These are phyloP conservation scores for Channallabes apus DNA, from an alignment of 2,797 vertebrate genomes.

Conservation along the genomic window DNA sequence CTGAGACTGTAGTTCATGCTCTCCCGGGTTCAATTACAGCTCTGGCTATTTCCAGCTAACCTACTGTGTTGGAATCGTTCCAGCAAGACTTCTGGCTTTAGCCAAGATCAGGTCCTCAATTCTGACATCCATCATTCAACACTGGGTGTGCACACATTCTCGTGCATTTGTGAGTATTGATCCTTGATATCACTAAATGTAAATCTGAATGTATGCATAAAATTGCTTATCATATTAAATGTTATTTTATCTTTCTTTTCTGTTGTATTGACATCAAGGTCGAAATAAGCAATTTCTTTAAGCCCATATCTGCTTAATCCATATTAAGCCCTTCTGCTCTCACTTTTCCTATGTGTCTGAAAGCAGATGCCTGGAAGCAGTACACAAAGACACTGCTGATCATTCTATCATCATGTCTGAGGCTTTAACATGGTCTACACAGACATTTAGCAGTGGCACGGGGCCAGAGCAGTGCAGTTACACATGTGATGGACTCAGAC, in stretches of 20 bases:
- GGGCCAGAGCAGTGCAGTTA: slow-evolving; percentile 25
- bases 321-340: not conserved
- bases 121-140: slow-evolving; percentile 52
- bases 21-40: slow-evolving; percentile 64
- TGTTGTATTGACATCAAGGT: slow-evolving; percentile 18
- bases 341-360: not conserved
- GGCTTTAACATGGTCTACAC: slow-evolving; percentile 30
- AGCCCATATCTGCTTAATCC: no score
- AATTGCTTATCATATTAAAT: not conserved
- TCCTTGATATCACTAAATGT: slow-evolving; percentile 16
- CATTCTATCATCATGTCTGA: slow-evolving; percentile 16
- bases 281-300: not conserved
- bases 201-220: not conserved
- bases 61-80: slow-evolving; percentile 65
- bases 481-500: slow-evolving; percentile 48
- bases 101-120: slow-evolving; percentile 47
- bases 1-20: slow-evolving; percentile 51
- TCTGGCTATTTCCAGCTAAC: slow-evolving; percentile 72
- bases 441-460: slow-evolving; percentile 28
- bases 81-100: slow-evolving; percentile 65
- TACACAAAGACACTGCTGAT: slow-evolving; percentile 4
- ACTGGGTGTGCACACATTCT: slow-evolving; percentile 18
- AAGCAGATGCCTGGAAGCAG: not conserved
- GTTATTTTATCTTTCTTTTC: not conserved
- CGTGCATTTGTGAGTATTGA: slow-evolving; percentile 39